Conservation (phyloP, 1,140 invertebrate genomes). For the Caenorhabditis latens region DNA sequence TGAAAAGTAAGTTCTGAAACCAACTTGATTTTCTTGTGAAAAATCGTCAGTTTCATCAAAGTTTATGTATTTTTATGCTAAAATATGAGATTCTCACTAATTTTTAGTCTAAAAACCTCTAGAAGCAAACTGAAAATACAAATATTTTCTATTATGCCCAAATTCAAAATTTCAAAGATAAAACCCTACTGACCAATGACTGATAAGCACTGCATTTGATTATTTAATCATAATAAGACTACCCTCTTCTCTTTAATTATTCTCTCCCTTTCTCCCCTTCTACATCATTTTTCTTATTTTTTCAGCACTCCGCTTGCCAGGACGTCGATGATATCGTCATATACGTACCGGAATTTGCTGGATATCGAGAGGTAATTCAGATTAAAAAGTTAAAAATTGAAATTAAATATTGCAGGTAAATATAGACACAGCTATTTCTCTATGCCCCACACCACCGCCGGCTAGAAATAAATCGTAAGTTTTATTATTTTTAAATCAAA, state of each 20-base stretch:
- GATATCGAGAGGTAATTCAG: slow-evolving; percentile 15
- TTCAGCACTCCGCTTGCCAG: slow-evolving; percentile 38
- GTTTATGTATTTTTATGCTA: too few species aligned
- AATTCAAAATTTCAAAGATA: neutral
- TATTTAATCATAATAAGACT: too few species aligned
- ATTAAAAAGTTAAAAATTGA: too few species aligned
- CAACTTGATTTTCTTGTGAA: too few species aligned
- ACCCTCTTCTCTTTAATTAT: neutral
- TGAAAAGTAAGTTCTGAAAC: too few species aligned
- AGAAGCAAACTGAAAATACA: too few species aligned
- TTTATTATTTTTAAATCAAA: neutral
- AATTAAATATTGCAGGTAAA: neutral
- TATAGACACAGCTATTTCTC: slow-evolving; percentile 36
- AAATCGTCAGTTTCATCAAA: too few species aligned
- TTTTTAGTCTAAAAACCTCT: too few species aligned
- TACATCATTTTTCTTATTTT: neutral
- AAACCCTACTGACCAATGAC: neutral
- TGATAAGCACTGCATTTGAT: neutral
- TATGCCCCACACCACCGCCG: slow-evolving; percentile 16
- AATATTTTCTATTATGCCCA: too few species aligned
- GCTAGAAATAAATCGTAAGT: slow-evolving; percentile 24
- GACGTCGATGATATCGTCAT: slow-evolving; percentile 54
- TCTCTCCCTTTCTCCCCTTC: neutral
- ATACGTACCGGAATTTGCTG: slow-evolving; percentile 51
- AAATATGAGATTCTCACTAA: too few species aligned